Percentiles rank a stretch among this genome's conserved stretches.
Evolutionary conservation across 2,113 vertebrate genomes (phyloP).

Genomic region (Raja brachyura): DNA sequence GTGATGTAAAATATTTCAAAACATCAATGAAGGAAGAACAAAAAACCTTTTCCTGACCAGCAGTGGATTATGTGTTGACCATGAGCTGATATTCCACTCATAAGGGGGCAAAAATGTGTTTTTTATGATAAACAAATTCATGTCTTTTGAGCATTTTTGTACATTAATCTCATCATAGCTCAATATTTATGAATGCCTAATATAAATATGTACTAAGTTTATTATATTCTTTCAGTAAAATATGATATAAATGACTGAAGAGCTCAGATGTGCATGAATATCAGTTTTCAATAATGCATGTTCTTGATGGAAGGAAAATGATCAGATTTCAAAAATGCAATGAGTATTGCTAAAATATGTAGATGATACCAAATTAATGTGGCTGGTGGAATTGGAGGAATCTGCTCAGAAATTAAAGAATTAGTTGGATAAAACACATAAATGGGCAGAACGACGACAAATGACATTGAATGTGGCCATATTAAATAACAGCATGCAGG

Average conservation of each 20-base stretch:
- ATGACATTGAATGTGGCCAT: neutral
- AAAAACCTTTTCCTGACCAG: neutral
- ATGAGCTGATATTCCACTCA: neutral
- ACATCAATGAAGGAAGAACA: neutral
- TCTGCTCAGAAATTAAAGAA: neutral
- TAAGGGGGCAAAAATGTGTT: neutral
- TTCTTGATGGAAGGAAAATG: neutral
- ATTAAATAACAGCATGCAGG: neutral
- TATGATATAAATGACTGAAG: neutral
- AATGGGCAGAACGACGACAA: neutral
- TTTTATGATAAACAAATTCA: neutral
- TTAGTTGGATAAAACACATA: neutral
- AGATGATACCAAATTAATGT: slow-evolving; percentile 14
- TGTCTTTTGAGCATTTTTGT: neutral
- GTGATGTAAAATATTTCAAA: neutral
- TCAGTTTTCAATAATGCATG: slow-evolving; percentile 14
- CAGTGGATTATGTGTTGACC: neutral
- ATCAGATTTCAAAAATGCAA: slow-evolving; percentile 12
- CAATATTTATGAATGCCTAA: neutral
- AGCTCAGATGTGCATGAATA: neutral
- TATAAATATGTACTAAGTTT: neutral
- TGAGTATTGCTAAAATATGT: neutral
- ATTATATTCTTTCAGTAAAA: neutral
- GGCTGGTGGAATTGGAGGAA: neutral
- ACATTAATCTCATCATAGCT: neutral